These are phyloP conservation scores for Pipa parva DNA, from an alignment of 2,113 vertebrate genomes.

Conservation along the genomic window DNA sequence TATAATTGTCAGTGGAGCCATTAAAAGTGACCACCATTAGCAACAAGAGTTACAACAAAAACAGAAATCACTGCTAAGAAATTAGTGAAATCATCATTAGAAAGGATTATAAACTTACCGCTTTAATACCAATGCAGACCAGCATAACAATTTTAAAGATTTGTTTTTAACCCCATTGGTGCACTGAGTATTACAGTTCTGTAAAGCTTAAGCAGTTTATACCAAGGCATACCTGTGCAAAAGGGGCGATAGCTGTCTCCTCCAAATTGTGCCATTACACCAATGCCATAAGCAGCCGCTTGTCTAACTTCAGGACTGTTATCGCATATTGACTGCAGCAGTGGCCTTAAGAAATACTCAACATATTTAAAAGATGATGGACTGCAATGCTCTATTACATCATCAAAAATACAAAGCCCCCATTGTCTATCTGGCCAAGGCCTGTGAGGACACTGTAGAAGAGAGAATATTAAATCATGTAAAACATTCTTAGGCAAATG, in stretches of 20 bases:
- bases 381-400: constrained; percentile 94
- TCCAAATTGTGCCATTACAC: constrained; percentile 93
- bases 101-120: no score
- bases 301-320: constrained; percentile 89
- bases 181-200: no score
- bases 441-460: constrained; percentile 79
- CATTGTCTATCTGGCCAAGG: constrained; percentile 96
- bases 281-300: constrained; percentile 90
- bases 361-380: constrained; percentile 93
- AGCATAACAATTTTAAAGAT: no score
- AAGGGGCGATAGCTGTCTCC: constrained; percentile 91
- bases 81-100: no score
- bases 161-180: no score
- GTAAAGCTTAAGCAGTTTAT: no score
- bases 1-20: no score
- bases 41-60: no score
- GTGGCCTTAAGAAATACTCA: constrained; percentile 85
- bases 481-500: no score
- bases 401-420: constrained; percentile 97
- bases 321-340: constrained; percentile 89
- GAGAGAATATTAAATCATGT: neutral
- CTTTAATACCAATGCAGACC: no score
- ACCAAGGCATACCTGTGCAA: constrained; percentile 76
- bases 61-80: no score
- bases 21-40: no score